These are phyloP conservation scores for Samia ricini DNA, from an alignment of 1,140 invertebrate species.

Conservation along the genomic window DNA sequence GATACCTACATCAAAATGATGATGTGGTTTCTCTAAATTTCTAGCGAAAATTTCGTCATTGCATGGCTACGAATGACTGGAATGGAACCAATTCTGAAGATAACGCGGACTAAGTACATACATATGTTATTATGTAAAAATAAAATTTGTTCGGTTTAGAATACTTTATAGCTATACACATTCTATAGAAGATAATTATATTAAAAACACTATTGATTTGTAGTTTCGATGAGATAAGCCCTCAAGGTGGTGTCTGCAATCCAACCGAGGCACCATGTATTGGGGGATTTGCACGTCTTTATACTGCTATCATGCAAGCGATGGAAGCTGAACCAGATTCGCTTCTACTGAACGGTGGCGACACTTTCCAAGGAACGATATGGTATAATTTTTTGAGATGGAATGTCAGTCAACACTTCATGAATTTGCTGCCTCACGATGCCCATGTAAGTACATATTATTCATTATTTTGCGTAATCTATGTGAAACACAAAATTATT, in stretches of 20 bases:
- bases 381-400: slow-evolving; percentile 90
- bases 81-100: no score
- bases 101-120: no score
- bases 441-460: slow-evolving; percentile 84
- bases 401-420: slow-evolving; percentile 85
- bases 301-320: slow-evolving; percentile 77
- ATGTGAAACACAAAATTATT: no score
- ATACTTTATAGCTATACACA: no score
- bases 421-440: slow-evolving; percentile 87
- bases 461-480: neutral
- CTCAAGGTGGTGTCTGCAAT: slow-evolving; percentile 80
- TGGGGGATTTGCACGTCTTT: slow-evolving; percentile 87
- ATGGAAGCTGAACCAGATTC: slow-evolving; percentile 80
- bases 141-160: no score
- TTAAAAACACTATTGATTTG: neutral
- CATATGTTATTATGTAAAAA: no score
- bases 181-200: no score
- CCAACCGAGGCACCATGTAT: slow-evolving; percentile 73
- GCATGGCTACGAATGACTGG: no score
- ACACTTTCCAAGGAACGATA: slow-evolving; percentile 91
- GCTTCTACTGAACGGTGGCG: slow-evolving; percentile 89
- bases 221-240: slow-evolving; percentile 85
- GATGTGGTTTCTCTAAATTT: no score
- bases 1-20: no score
- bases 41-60: no score